Evolutionary conservation across 2,888 invertebrate genomes (phyloP).

Genomic region (Leuctra nigra): DNA sequence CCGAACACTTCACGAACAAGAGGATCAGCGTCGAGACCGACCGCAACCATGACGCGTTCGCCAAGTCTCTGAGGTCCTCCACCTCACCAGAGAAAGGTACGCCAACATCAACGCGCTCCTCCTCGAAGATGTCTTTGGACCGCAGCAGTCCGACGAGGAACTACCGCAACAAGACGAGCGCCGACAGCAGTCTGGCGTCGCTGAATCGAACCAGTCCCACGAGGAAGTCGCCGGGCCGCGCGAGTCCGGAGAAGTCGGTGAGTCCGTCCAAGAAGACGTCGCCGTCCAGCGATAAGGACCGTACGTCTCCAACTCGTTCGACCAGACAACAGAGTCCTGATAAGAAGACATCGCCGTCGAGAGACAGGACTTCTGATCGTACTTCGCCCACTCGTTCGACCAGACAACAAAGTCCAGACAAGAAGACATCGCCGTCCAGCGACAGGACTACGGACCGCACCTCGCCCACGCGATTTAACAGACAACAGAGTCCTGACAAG

Average conservation of each 20-base stretch:
- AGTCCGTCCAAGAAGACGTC: slow-evolving; percentile 29
- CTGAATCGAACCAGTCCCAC: slow-evolving; percentile 32
- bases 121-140: slow-evolving; percentile 36
- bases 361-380: not conserved
- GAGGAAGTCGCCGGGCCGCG: slow-evolving; percentile 27
- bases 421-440: slow-evolving; percentile 6
- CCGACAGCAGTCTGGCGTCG: slow-evolving; percentile 30
- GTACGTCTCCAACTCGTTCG: slow-evolving; percentile 25
- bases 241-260: slow-evolving; percentile 27
- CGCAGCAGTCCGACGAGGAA: slow-evolving; percentile 25
- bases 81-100: slow-evolving; percentile 46
- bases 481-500: not conserved
- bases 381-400: not conserved
- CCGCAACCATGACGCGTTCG: slow-evolving; percentile 70
- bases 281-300: slow-evolving; percentile 26
- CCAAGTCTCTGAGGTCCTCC: slow-evolving; percentile 56
- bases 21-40: slow-evolving; percentile 57
- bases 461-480: no score
- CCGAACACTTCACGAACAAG: slow-evolving; percentile 48
- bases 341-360: slow-evolving; percentile 17
- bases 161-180: slow-evolving; percentile 25
- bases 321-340: no score
- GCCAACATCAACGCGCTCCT: slow-evolving; percentile 34
- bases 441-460: no score
- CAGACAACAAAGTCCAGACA: not conserved